These are phyloP conservation scores for Salvator merianae DNA, from an alignment of 2,113 vertebrate species.

Conservation along the genomic window DNA sequence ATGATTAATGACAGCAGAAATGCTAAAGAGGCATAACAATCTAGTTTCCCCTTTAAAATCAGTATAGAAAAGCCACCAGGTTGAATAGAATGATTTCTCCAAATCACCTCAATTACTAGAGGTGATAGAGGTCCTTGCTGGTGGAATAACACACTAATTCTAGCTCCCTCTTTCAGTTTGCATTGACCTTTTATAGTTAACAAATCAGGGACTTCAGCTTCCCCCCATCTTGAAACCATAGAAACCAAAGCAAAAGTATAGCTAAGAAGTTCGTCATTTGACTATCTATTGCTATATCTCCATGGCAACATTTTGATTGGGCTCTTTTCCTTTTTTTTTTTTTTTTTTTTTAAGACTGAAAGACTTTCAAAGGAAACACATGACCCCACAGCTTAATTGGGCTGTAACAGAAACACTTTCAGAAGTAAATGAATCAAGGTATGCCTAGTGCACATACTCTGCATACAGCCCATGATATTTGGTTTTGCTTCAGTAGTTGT, in stretches of 20 bases:
- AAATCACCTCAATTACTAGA: slow-evolving; percentile 32
- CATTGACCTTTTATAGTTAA: slow-evolving; percentile 60
- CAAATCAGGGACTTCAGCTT: slow-evolving; percentile 63
- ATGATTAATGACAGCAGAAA: neutral
- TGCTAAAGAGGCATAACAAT: neutral
- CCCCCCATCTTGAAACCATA: slow-evolving; percentile 80
- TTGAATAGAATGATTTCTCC: neutral
- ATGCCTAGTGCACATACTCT: slow-evolving; percentile 46
- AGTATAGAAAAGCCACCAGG: slow-evolving; percentile 1
- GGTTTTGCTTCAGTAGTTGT: slow-evolving; percentile 34
- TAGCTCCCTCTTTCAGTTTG: slow-evolving; percentile 50
- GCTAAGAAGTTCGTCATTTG: slow-evolving; percentile 81
- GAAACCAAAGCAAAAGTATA: slow-evolving; percentile 80
- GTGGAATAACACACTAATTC: slow-evolving; percentile 44
- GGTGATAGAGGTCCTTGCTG: slow-evolving; percentile 24
- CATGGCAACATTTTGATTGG: slow-evolving; percentile 80
- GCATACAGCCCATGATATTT: neutral
- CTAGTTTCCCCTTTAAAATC: slow-evolving; percentile 26
- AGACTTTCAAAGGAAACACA: slow-evolving; percentile 71
- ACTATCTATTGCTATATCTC: slow-evolving; percentile 83
- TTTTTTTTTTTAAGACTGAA: slow-evolving; percentile 70
- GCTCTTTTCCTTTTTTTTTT: neutral
- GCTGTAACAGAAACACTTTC: slow-evolving; percentile 59
- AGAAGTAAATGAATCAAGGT: slow-evolving; percentile 36
- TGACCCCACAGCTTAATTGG: slow-evolving; percentile 55